phyloP scores from a whole-genome alignment of 1,140 invertebrate genomes.

The Lanistes nyassanus region DNA sequence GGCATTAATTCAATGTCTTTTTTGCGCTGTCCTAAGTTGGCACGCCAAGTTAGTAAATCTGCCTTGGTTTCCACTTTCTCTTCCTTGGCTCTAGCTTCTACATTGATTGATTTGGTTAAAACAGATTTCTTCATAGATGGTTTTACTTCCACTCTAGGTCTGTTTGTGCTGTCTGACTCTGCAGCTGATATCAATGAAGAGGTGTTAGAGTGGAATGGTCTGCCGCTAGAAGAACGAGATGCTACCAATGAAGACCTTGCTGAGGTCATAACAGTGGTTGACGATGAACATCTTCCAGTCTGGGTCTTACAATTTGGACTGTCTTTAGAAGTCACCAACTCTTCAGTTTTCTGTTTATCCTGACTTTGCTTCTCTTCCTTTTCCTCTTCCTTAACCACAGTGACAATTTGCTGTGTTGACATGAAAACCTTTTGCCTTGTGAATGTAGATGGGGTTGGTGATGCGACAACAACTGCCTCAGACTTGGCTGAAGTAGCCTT shows the following conservation, averaged over 20 bases:
- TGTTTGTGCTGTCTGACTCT: not conserved
- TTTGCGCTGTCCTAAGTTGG: constrained; percentile 30
- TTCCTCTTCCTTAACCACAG: not conserved
- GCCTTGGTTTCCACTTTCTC: constrained; percentile 19
- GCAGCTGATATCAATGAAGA: constrained; percentile 2
- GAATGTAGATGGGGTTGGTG: constrained; percentile 1
- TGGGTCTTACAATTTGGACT: constrained; percentile 16
- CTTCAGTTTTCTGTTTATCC: not conserved
- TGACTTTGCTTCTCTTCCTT: constrained; percentile 3
- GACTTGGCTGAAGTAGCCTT: constrained; percentile 10
- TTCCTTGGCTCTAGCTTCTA: constrained; percentile 13
- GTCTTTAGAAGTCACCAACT: constrained; percentile 7
- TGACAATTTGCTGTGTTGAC: constrained; percentile 1
- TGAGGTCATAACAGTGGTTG: constrained; percentile 11
- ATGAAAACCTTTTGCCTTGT: not conserved
- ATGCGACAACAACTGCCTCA: constrained; percentile 7
- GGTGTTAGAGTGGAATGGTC: constrained; percentile 4
- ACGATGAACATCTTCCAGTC: constrained; percentile 12
- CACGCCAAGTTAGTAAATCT: constrained; percentile 46
- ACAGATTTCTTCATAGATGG: constrained; percentile 16
- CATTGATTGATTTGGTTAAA: not conserved
- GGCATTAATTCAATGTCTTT: not conserved
- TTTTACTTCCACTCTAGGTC: constrained; percentile 11
- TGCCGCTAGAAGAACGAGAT: not conserved
- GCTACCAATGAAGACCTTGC: not conserved